Conservation (phyloP, 1,140 invertebrate species). For the Harlomillsia oculata region DNA sequence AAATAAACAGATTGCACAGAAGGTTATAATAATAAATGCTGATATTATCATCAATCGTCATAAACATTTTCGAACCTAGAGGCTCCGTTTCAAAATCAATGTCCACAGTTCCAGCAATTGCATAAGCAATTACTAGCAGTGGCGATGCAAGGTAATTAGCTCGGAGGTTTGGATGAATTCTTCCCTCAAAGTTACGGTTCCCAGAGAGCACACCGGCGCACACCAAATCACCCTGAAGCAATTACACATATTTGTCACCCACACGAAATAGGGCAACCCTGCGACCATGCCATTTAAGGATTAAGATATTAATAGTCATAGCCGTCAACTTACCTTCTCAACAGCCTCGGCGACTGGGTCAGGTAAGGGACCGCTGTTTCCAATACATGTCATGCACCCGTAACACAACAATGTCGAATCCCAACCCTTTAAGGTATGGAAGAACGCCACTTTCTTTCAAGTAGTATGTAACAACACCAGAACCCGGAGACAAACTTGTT, state of each 20-base stretch:
- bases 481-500: constrained; percentile 90
- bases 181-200: constrained; percentile 94
- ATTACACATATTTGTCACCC: neutral
- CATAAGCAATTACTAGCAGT: constrained; percentile 90
- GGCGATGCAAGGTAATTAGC: constrained; percentile 96
- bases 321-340: constrained; percentile 68
- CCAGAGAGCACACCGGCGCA: constrained; percentile 91
- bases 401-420: constrained; percentile 90
- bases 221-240: constrained; percentile 68
- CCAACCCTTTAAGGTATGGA: constrained; percentile 72
- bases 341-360: constrained; percentile 85
- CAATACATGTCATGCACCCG: constrained; percentile 98
- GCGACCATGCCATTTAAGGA: too few relatives aligned
- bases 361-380: constrained; percentile 88
- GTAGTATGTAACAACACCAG: constrained; percentile 96
- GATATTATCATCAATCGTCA: neutral
- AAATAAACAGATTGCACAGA: constrained; percentile 23
- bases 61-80: constrained; percentile 50
- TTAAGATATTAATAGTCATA: too few relatives aligned
- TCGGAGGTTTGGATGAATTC: constrained; percentile 89
- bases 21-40: neutral
- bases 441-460: constrained; percentile 76
- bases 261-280: neutral
- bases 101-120: constrained; percentile 82
- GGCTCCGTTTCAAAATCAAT: constrained; percentile 90